Evolutionary conservation across 2,797 vertebrate genomes (phyloP), one percentile per base, ranked within the genome.

Genomic region (Dicrostonyx torquatus): DNA sequence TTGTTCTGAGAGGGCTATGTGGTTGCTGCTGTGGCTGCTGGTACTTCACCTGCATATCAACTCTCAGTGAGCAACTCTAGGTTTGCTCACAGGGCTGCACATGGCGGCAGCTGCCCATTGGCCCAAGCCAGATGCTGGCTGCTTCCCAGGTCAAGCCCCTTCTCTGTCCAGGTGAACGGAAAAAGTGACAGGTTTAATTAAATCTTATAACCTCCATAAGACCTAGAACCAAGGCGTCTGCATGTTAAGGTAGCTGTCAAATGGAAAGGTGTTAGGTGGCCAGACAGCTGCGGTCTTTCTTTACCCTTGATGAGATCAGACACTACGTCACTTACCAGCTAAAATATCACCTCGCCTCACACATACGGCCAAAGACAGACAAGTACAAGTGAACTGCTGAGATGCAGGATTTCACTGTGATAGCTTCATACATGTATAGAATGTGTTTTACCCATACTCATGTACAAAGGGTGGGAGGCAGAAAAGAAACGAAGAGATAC

Each of bases 21-120:
- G 14, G 29, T 12, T 60, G 20, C 3, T 13, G 43, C 1, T 15
- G 0, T 50, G 64, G 40, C 18, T 40, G 37, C 18, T 1, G 14
- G 76, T 0, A 9, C 29, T 8, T 76, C 5, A 2, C 37, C 10
- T 50, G 43, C 43, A 80, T 20, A 4, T 9, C 13, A 24, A 17
- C 55, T 31, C 53, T 2, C 0, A 18, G 12, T 6, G 40, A 64
- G 10, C 12, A 37, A 48, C 17, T 11, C 53, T 66, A 11, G 14
- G 15, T 6, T 45, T 43, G 10, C 60, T 45, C 31, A 75, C 0
- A 40, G 72, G 31, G 50, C 48, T 75, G 15, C 68, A 34, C 1
- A 5, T 0, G 31, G 3, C 10, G 0, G 0, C n/a, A 45, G 68
- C 18, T 37, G 62, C 77, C 62, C 31, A 66, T 48, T 5, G 31